These are phyloP conservation scores for Pantala flavescens DNA, from an alignment of 1,140 invertebrate species.

Conservation along the genomic window DNA sequence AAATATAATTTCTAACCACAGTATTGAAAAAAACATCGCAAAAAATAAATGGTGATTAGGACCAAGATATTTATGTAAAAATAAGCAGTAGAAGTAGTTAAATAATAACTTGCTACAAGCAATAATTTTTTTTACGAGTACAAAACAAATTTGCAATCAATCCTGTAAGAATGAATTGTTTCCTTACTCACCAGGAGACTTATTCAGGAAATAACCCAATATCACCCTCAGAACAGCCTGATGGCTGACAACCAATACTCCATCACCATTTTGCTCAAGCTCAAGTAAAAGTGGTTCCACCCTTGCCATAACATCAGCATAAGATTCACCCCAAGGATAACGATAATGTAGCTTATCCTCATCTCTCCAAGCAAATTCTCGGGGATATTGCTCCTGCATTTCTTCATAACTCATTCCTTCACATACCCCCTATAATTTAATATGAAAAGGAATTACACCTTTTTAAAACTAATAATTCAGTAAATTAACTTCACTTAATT, in stretches of 20 bases:
- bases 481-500: too few species aligned
- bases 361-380: slow-evolving; percentile 83
- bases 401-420: slow-evolving; percentile 90
- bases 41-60: too few species aligned
- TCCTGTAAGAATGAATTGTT: neutral
- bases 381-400: slow-evolving; percentile 78
- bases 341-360: slow-evolving; percentile 86
- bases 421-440: slow-evolving; percentile 67
- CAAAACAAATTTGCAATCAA: neutral
- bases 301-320: slow-evolving; percentile 76
- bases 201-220: slow-evolving; percentile 81
- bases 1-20: too few species aligned
- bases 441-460: slow-evolving; percentile 18
- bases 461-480: too few species aligned
- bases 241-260: slow-evolving; percentile 80
- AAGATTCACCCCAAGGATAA: slow-evolving; percentile 85
- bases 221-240: slow-evolving; percentile 87
- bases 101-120: too few species aligned
- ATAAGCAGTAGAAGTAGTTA: too few species aligned
- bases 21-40: too few species aligned
- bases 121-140: too few species aligned
- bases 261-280: slow-evolving; percentile 63
- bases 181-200: slow-evolving; percentile 48
- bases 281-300: slow-evolving; percentile 69
- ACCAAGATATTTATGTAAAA: too few species aligned